phyloP scores from a whole-genome alignment of 1,140 invertebrate genomes.

The Stegodyphus dumicola region DNA sequence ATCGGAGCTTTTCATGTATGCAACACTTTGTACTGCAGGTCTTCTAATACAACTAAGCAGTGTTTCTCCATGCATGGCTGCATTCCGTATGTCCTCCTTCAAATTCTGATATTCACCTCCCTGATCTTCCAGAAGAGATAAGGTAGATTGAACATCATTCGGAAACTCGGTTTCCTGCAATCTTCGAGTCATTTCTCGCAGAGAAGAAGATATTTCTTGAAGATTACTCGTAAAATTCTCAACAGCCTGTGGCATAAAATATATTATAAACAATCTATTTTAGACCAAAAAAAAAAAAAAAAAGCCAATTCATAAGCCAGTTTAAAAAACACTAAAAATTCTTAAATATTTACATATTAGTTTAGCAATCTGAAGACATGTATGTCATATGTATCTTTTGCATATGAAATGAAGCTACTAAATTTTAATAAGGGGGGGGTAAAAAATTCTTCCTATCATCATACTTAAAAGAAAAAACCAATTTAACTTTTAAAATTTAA shows the following conservation, averaged over 20 bases:
- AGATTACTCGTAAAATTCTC: slow-evolving; percentile 94
- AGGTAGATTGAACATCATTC: slow-evolving; percentile 82
- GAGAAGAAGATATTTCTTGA: slow-evolving; percentile 83
- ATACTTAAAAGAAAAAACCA: too few species aligned
- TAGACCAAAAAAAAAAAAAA: background rate
- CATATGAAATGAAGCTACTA: too few species aligned
- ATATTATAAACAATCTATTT: background rate
- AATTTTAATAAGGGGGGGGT: too few species aligned
- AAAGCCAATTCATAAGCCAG: too few species aligned
- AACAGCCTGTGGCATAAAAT: slow-evolving; percentile 78
- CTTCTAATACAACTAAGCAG: slow-evolving; percentile 78
- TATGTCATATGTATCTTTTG: too few species aligned
- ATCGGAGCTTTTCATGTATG: slow-evolving; percentile 70
- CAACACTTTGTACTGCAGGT: slow-evolving; percentile 65
- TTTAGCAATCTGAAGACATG: too few species aligned
- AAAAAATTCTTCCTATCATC: too few species aligned
- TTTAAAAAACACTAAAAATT: too few species aligned
- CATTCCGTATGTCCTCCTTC: slow-evolving; percentile 83
- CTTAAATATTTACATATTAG: too few species aligned
- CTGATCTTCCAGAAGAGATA: slow-evolving; percentile 77
- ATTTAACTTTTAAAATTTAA: too few species aligned
- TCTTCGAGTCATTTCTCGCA: slow-evolving; percentile 86
- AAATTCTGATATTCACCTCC: slow-evolving; percentile 76
- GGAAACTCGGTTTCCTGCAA: slow-evolving; percentile 84
- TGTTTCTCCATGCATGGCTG: slow-evolving; percentile 85